These are phyloP conservation scores for Drosophila nigritarsus DNA, from an alignment of 2,888 invertebrate genomes.

Conservation along the genomic window DNA sequence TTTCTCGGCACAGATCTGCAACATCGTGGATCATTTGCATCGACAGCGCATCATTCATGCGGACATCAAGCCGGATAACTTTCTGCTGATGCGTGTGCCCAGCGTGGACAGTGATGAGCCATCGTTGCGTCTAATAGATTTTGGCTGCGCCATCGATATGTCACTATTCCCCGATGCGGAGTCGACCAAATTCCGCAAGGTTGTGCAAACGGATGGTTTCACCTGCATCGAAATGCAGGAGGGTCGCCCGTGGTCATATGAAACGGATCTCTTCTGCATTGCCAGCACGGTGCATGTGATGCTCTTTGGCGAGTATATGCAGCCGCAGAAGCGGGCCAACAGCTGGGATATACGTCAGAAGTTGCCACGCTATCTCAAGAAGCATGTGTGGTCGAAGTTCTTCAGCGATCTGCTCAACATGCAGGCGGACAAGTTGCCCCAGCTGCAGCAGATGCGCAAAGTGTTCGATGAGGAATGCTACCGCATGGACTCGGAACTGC, in stretches of 20 bases:
- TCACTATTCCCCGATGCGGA: constrained; percentile 90
- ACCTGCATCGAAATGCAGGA: constrained; percentile 97
- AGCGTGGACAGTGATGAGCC: constrained; percentile 88
- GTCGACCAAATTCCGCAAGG: constrained; percentile 90
- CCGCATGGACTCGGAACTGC: constrained; percentile 85
- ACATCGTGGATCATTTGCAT: constrained; percentile 94
- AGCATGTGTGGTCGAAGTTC: constrained; percentile 92
- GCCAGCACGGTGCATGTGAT: constrained; percentile 95
- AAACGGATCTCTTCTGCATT: constrained; percentile 96
- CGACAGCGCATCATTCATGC: constrained; percentile 96
- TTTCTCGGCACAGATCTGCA: constrained; percentile 93
- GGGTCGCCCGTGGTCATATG: constrained; percentile 96
- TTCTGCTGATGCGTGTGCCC: constrained; percentile 91
- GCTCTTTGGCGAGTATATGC: constrained; percentile 96
- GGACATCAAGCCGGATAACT: constrained; percentile 98
- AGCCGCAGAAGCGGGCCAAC: constrained; percentile 88
- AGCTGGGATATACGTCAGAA: constrained; percentile 90
- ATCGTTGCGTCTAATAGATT: constrained; percentile 95
- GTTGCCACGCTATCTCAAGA: constrained; percentile 91
- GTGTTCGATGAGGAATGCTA: constrained; percentile 83
- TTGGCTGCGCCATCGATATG: constrained; percentile 98
- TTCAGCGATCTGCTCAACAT: constrained; percentile 94
- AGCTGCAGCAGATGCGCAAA: constrained; percentile 86
- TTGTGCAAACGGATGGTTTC: constrained; percentile 93
- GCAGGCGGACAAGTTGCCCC: constrained; percentile 90